Evolutionary conservation across 2,113 vertebrate species (phyloP).

Genomic region (Paradisaea rubra): DNA sequence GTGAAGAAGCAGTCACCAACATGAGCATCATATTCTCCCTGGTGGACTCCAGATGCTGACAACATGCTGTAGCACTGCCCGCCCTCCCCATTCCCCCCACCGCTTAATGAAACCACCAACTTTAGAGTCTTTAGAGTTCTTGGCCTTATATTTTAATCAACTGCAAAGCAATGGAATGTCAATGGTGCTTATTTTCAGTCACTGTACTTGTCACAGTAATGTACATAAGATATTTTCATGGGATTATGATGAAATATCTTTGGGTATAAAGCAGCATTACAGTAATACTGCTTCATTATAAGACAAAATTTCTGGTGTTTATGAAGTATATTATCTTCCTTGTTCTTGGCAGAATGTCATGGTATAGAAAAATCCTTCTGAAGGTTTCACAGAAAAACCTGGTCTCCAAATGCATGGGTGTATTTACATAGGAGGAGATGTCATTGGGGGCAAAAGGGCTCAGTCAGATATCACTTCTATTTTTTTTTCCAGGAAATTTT

Average conservation of each 20-base stretch:
- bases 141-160: not conserved
- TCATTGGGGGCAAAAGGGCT: not conserved
- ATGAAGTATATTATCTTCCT: not conserved
- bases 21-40: not conserved
- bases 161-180: not conserved
- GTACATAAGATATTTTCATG: not conserved
- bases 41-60: not conserved
- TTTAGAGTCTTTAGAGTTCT: not conserved
- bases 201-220: not conserved
- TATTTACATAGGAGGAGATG: not conserved
- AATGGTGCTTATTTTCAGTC: not conserved
- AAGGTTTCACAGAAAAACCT: not conserved
- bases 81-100: not conserved
- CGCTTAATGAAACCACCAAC: not conserved
- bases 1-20: not conserved
- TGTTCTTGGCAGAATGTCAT: not conserved
- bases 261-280: not conserved
- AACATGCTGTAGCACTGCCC: not conserved
- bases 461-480: not conserved
- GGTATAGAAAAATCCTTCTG: not conserved
- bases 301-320: not conserved
- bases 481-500: not conserved
- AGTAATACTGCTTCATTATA: not conserved
- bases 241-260: not conserved
- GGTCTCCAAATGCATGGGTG: not conserved